phyloP scores from a whole-genome alignment of 2,888 invertebrate species.

The Bibio marci region DNA sequence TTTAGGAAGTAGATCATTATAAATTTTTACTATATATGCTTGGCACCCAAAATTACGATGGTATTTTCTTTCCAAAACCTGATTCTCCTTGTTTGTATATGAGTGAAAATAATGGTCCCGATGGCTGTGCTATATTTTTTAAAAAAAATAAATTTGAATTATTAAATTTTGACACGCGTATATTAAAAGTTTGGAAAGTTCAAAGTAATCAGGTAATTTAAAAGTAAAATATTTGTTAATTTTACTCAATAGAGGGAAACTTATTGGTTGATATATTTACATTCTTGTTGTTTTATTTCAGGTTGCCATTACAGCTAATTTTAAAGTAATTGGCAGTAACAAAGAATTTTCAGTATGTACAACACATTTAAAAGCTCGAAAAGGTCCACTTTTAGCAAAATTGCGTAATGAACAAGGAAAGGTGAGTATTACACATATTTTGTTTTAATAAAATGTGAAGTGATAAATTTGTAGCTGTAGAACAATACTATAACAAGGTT shows the following conservation, averaged over 20 bases:
- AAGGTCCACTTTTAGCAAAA: slow-evolving; percentile 45
- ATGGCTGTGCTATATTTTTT: slow-evolving; percentile 63
- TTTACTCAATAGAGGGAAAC: too few relatives aligned
- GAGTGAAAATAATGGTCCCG: slow-evolving; percentile 54
- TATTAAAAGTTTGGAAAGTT: slow-evolving; percentile 53
- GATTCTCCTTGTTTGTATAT: slow-evolving; percentile 60
- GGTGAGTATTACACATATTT: slow-evolving; percentile 2
- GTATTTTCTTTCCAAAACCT: slow-evolving; percentile 57
- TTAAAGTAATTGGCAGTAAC: slow-evolving; percentile 35
- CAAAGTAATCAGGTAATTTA: slow-evolving; percentile 53
- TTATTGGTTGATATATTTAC: too few relatives aligned
- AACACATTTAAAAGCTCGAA: slow-evolving; percentile 57
- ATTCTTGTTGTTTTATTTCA: too few relatives aligned
- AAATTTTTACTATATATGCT: slow-evolving; percentile 45
- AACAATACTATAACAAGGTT: too few relatives aligned
- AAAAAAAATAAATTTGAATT: slow-evolving; percentile 42
- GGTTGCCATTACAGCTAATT: slow-evolving; percentile 41
- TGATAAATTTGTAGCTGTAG: too few relatives aligned
- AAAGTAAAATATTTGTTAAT: too few relatives aligned
- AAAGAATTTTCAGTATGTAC: slow-evolving; percentile 47
- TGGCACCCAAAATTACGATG: slow-evolving; percentile 44
- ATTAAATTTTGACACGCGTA: slow-evolving; percentile 35
- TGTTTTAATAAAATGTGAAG: background rate
- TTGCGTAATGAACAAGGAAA: slow-evolving; percentile 54
- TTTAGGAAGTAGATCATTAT: slow-evolving; percentile 58